Conservation (phyloP, 2,797 vertebrate genomes). For the Amazonetta brasiliensis region DNA sequence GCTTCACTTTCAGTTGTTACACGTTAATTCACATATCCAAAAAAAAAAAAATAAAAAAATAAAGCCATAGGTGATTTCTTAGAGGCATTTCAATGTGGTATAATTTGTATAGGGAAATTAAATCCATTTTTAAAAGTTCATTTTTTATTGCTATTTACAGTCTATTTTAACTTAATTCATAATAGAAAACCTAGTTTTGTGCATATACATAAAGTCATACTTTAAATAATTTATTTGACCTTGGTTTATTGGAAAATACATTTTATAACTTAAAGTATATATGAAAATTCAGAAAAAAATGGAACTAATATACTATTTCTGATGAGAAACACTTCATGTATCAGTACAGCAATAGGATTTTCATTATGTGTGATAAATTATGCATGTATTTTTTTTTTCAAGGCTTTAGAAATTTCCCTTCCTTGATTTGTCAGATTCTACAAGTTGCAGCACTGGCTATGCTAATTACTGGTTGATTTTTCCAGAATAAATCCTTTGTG, state of each 20-base stretch:
- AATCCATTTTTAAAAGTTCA: background rate
- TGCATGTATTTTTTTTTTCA: background rate
- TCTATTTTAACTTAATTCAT: background rate
- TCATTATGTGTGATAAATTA: background rate
- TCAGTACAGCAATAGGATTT: background rate
- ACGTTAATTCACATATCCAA: fast-evolving
- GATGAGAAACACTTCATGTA: background rate
- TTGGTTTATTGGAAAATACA: background rate
- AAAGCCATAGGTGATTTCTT: background rate
- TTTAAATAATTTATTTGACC: background rate
- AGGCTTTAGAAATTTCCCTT: background rate
- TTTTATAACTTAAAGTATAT: background rate
- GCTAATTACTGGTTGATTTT: background rate
- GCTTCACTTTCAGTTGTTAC: background rate
- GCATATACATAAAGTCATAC: background rate
- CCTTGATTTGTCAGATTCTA: background rate
- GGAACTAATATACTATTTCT: background rate
- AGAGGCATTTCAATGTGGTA: background rate
- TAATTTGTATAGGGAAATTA: background rate
- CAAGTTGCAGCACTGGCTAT: background rate
- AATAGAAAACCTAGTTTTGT: background rate
- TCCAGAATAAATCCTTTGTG: background rate
- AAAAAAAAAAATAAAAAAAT: no score
- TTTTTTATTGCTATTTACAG: background rate
- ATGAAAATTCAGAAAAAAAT: background rate